A percentile compares a stretch with the other conserved stretches of the same genome.
These are phyloP conservation scores for Rhizoglyphus robini DNA, from an alignment of 1,140 invertebrate genomes.

Conservation along the genomic window DNA sequence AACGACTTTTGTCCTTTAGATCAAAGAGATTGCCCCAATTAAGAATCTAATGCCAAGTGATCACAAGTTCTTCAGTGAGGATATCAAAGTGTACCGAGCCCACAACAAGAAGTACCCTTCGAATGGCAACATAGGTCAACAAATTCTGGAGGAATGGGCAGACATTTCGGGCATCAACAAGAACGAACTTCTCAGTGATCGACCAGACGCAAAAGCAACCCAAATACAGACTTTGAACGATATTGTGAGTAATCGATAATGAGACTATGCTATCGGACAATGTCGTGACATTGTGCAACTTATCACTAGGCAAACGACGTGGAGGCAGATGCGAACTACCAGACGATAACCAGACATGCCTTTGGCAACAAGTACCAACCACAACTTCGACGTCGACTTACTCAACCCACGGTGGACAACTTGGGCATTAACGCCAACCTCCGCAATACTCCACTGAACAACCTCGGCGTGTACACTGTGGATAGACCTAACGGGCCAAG, in stretches of 20 bases:
- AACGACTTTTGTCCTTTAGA: slow-evolving; percentile 38
- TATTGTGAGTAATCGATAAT: slow-evolving; percentile 22
- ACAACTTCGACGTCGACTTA: background rate
- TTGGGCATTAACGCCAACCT: background rate
- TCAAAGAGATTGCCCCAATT: slow-evolving; percentile 65
- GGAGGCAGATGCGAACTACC: slow-evolving; percentile 2
- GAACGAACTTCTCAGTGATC: slow-evolving; percentile 22
- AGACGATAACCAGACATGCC: background rate
- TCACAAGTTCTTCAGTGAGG: slow-evolving; percentile 61
- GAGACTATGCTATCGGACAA: too few relatives aligned
- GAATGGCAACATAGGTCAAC: slow-evolving; percentile 25
- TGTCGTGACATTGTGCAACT: too few relatives aligned
- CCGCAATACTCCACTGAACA: background rate
- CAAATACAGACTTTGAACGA: slow-evolving; percentile 28
- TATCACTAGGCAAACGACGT: slow-evolving; percentile 8
- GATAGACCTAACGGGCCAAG: background rate
- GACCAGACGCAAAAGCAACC: slow-evolving; percentile 25
- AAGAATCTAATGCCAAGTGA: slow-evolving; percentile 44
- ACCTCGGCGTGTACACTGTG: background rate
- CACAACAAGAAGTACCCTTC: slow-evolving; percentile 36
- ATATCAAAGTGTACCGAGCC: slow-evolving; percentile 51
- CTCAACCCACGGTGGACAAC: background rate
- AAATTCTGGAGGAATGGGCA: slow-evolving; percentile 27
- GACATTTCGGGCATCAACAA: slow-evolving; percentile 26
- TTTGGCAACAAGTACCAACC: slow-evolving; percentile 11